Evolutionary conservation across 2,113 vertebrate species (phyloP), one percentile per base, ranked within the genome.

Genomic region (Mionectes macconnelli): DNA sequence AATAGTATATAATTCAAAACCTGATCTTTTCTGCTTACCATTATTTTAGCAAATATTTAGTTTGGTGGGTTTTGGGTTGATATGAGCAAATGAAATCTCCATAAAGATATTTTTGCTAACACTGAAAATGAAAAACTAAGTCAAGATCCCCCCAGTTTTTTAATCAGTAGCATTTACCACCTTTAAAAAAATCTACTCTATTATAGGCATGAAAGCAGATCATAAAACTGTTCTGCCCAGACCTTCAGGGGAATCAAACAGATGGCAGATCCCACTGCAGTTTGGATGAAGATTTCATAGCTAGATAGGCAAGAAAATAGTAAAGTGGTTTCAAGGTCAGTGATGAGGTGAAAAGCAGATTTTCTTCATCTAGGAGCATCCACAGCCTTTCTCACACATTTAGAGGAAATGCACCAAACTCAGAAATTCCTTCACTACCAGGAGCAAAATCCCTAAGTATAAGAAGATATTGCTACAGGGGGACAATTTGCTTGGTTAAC

Each of bases 211-310:
- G 66, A 73, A 87, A 28, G 25, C 40, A 76, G 69, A 72, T 73
- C 57, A 76, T 85, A 87, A 85, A 95, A 69, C 31, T 72, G 17
- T 40, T 79, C 72, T 95, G 57, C 50, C 57, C 70, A 73, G 74
- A 59, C 69, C 87, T 90, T 45, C 85, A 76, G 78, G 50, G 63
- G 67, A 93, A 91, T 83, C 90, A 96, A 94, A 83, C 72, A 94
- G 95, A 94, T 93, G 87, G 84, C 84, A 83, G 82, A 89, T 67
- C 49, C 87, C 86, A 76, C 50, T 91, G 95, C 63, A 59, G 59
- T 80, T 94, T 90, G 92, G 66, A 89, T 57, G 63, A 94, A 84
- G 89, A 62, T 80, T 91, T 96, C 67, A 23, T 50, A 88, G 70
- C 59, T 63, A 90, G 42, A 55, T 74, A 66, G 24, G 20, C 67